phyloP scores from a whole-genome alignment of 1,140 invertebrate genomes.

The Polypedilum pembai region DNA sequence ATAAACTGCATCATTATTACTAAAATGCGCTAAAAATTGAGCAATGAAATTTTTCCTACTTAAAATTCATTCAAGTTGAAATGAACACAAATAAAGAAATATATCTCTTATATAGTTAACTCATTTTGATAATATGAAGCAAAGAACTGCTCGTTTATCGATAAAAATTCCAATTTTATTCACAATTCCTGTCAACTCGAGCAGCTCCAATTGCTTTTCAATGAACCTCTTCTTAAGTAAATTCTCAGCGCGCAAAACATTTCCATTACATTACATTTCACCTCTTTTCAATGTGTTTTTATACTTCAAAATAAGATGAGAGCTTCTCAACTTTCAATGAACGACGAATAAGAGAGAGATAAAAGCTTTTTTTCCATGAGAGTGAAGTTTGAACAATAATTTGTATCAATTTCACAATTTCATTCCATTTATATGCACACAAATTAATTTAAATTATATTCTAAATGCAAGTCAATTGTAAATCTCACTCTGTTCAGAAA shows the following conservation, averaged over 20 bases:
- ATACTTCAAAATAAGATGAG: not conserved
- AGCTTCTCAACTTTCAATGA: not conserved
- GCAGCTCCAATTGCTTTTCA: conserved; percentile 13
- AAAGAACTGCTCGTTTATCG: conserved; percentile 18
- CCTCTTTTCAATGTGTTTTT: not conserved
- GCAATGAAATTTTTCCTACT: no score
- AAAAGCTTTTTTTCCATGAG: not conserved
- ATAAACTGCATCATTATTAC: no score
- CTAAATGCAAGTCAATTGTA: conserved; percentile 5
- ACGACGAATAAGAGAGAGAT: not conserved
- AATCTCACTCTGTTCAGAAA: not conserved
- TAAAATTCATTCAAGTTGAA: no score
- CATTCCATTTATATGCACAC: not conserved
- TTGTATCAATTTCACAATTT: conserved; percentile 14
- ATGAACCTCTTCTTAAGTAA: conserved; percentile 21
- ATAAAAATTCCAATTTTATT: conserved; percentile 26
- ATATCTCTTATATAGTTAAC: not conserved
- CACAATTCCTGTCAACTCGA: conserved; percentile 23
- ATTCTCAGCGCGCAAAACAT: conserved; percentile 14
- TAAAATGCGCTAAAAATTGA: no score
- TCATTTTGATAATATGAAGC: not conserved
- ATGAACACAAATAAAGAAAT: no score
- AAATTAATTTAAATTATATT: conserved; percentile 9
- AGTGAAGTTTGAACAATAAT: not conserved
- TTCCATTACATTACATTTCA: conserved; percentile 9